Conservation (phyloP, 1,140 invertebrate species). For the Drosophila arizonae region DNA sequence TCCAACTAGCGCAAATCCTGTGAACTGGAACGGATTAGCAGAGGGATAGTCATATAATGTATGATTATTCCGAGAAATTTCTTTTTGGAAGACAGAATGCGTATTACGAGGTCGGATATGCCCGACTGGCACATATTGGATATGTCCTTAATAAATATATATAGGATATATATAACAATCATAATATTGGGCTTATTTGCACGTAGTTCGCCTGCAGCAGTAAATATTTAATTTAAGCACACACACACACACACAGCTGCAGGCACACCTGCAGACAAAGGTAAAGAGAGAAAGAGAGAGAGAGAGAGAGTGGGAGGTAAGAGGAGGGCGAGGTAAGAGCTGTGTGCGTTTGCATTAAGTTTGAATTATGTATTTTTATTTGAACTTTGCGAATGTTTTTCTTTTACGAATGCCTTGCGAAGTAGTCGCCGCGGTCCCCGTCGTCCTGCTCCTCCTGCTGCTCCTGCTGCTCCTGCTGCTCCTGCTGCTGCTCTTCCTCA, state of each 20-base stretch:
- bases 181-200: conserved; percentile 54
- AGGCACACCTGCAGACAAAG: not conserved
- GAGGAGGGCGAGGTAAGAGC: not conserved
- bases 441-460: too few species aligned
- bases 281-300: not conserved
- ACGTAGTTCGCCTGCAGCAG: conserved; percentile 31
- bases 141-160: not conserved
- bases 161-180: conserved; percentile 10
- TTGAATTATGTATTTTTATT: conserved; percentile 70
- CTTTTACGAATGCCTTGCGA: not conserved
- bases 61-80: too few species aligned
- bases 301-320: not conserved
- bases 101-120: not conserved
- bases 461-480: too few species aligned
- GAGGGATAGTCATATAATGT: too few species aligned
- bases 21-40: too few species aligned
- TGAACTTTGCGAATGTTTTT: conserved; percentile 44
- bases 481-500: not conserved
- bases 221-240: conserved; percentile 65
- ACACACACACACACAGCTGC: conserved; percentile 10
- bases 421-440: too few species aligned
- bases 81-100: too few species aligned
- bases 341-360: conserved; percentile 48
- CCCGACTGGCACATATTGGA: not conserved
- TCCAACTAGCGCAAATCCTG: too few species aligned